Base-by-base conservation (phyloP, 1,140 invertebrate species). In the Nymphalis io region DNA sequence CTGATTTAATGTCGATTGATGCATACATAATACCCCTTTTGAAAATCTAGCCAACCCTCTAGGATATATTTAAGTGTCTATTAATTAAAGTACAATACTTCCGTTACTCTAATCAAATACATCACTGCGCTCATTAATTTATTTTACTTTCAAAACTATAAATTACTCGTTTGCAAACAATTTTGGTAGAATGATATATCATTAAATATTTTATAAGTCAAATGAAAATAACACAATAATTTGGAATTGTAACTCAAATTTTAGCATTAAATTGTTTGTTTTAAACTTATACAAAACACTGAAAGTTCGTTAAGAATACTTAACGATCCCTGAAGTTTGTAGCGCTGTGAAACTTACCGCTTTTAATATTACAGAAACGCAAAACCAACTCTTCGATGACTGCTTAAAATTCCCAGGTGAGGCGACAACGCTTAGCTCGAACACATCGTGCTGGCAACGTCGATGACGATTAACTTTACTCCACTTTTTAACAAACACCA, bases 281-380 rank as follows among this genome's bases (percentile, higher is more conserved):
- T 33, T 57, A 38, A 65, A 58, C 20, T 57, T 59, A 59, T 59
- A 44, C 64, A 66, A 66, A 66, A 66, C 64, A 66, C 15, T 23
- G 42, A 53, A 66, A 59, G 55, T 66, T 66, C 18, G 39, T 66
- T 48, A 59, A 66, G 64, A 66, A 66, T 66, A 66, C 57, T 59
- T 66, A 66, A 66, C 39, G 53, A 66, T 39, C 16, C 44, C 18
- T 48, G 27, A 27, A 63, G 61, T 66, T 66, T 21, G 63, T 66
- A 57, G 58, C 55, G 55, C n/a, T n/a, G n/a, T 53, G 51, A 40
- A 66, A 66, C 55, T 66, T 38, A 58, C 21, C 38, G 61, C 61
- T 58, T 58, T 66, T 66, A 66, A 66, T 58, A 66, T 66, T 66
- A 57, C 55, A 66, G 53, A 66, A 66, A 42, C 21, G 63, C 40